Conservation (phyloP, 2,113 vertebrate species). For the Lepus americanus region DNA sequence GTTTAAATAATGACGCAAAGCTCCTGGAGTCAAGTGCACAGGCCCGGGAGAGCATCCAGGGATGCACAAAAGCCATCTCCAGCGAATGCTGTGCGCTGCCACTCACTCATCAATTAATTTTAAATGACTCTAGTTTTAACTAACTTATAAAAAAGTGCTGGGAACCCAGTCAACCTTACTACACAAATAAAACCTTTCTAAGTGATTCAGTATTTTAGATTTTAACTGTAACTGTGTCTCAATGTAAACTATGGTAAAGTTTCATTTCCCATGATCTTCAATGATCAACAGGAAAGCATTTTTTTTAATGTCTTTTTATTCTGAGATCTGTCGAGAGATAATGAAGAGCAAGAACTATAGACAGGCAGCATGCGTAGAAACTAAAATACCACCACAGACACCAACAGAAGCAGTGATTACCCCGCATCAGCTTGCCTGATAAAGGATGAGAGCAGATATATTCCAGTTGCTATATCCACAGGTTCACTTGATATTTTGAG, state of each 20-base stretch:
- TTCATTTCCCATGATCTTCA: background rate
- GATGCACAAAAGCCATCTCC: background rate
- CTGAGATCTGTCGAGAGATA: background rate
- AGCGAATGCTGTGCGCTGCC: background rate
- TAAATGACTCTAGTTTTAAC: background rate
- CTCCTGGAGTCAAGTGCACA: background rate
- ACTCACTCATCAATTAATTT: background rate
- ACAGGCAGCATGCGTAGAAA: background rate
- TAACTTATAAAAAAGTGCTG: background rate
- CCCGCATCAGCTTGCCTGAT: background rate
- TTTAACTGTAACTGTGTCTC: conserved; percentile 9
- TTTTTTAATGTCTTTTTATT: background rate
- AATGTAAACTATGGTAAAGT: background rate
- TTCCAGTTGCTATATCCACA: background rate
- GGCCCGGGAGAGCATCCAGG: background rate
- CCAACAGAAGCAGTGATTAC: conserved; percentile 18
- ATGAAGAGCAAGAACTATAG: background rate
- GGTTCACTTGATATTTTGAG: background rate
- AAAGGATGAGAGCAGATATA: background rate
- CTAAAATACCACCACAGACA: background rate
- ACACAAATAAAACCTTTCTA: background rate
- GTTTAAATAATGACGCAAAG: conserved; percentile 30
- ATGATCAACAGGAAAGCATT: background rate
- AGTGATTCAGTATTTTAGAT: background rate
- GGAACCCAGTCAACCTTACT: background rate